Evolutionary conservation across 2,888 invertebrate species (phyloP).

Genomic region (Augochlorella aurata): DNA sequence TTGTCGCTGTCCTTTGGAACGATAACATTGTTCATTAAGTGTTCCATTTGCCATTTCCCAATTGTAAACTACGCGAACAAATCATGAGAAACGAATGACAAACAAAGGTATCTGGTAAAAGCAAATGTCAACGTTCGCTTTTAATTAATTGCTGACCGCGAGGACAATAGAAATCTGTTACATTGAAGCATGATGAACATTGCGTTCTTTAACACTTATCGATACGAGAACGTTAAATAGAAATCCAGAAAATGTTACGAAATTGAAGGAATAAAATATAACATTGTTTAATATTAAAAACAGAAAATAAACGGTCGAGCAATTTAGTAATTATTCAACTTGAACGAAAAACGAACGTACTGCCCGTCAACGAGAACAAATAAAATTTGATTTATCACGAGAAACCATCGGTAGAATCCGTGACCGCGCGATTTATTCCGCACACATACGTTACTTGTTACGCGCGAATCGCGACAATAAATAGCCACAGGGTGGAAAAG

Average conservation of each 20-base stretch:
- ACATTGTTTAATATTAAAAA: background rate
- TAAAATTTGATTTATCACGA: background rate
- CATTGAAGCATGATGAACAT: background rate
- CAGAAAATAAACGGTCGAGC: background rate
- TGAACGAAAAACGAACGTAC: background rate
- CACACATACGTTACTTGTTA: conserved; percentile 34
- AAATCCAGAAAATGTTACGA: background rate
- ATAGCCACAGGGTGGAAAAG: conserved; percentile 1
- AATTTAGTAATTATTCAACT: background rate
- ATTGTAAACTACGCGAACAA: background rate
- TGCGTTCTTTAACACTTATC: background rate
- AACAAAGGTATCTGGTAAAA: background rate
- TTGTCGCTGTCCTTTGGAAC: too few relatives aligned
- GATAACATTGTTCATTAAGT: background rate
- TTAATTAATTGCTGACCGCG: background rate
- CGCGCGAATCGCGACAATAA: conserved; percentile 31
- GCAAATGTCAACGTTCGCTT: background rate
- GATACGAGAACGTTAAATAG: background rate
- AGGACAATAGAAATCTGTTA: background rate
- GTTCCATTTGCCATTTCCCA: background rate
- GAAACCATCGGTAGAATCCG: background rate
- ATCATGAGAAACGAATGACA: background rate
- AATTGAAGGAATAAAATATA: too few relatives aligned
- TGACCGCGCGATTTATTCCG: conserved; percentile 14
- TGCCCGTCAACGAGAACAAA: background rate